phyloP scores from a whole-genome alignment of 2,797 vertebrate species.

The Gorsachius magnificus region DNA sequence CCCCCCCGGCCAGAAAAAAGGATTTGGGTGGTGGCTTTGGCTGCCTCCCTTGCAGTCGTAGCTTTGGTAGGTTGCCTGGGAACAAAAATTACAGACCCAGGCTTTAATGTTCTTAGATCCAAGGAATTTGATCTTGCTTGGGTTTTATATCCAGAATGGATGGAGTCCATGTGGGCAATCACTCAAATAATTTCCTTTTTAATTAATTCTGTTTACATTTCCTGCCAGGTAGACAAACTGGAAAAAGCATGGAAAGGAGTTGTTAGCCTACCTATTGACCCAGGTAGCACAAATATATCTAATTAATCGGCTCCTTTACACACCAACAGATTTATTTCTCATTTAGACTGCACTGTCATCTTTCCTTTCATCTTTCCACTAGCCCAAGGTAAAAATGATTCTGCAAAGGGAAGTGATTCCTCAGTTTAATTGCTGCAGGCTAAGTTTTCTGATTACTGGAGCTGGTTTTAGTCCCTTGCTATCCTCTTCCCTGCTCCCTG shows the following conservation, averaged over 20 bases:
- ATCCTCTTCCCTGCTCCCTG: conserved; percentile 9
- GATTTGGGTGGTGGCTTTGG: not conserved
- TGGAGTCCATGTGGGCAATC: not conserved
- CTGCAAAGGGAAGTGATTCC: conserved; percentile 23
- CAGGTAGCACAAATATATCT: not conserved
- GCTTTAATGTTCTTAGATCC: not conserved
- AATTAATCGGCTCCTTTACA: conserved; percentile 10
- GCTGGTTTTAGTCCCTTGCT: conserved; percentile 26
- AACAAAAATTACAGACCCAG: not conserved
- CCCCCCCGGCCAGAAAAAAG: not conserved
- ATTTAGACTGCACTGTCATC: conserved; percentile 1
- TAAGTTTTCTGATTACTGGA: conserved; percentile 49
- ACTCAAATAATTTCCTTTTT: not conserved
- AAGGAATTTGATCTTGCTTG: not conserved
- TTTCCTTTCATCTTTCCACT: conserved; percentile 26
- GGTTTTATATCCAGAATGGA: not conserved
- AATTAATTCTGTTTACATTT: not conserved
- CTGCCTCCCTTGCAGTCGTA: not conserved
- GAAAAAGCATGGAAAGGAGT: not conserved
- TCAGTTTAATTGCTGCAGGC: conserved; percentile 46
- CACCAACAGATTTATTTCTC: not conserved
- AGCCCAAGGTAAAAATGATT: conserved; percentile 22
- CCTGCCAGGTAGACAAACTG: not conserved
- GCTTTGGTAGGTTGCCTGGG: not conserved
- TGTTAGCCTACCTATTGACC: not conserved